Conservation (phyloP, 2,797 vertebrate genomes). For the Macroramphosus scolopax region DNA sequence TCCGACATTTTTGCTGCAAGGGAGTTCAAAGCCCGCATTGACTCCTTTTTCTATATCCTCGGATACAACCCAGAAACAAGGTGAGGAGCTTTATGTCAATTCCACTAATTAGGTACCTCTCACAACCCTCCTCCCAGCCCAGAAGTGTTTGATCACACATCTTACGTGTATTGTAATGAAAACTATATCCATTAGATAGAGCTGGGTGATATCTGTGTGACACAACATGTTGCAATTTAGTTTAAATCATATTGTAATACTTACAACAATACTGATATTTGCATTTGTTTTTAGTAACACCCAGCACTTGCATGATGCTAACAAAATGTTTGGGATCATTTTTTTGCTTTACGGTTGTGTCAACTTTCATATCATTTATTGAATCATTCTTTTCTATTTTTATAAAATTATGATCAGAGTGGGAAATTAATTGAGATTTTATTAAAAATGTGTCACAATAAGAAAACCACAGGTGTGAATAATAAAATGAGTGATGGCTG, state of each 20-base stretch:
- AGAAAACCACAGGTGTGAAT: constrained; percentile 4
- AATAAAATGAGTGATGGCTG: neutral
- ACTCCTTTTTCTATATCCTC: constrained; percentile 99
- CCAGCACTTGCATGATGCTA: no score
- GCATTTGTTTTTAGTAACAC: no score
- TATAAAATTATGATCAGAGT: no score
- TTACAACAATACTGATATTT: no score
- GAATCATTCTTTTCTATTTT: no score
- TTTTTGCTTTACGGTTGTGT: neutral
- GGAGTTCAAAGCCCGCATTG: constrained; percentile 97
- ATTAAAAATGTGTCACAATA: no score
- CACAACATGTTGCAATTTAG: no score
- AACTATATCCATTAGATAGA: neutral
- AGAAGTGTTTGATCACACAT: neutral
- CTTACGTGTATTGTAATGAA: no score
- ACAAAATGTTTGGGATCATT: no score
- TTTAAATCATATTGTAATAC: no score
- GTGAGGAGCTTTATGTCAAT: constrained; percentile 75
- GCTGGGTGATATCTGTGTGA: no score
- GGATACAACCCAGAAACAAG: constrained; percentile 99
- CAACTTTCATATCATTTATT: constrained; percentile 16
- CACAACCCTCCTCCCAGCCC: neutral
- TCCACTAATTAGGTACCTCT: neutral
- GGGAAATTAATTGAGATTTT: no score
- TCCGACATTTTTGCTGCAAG: constrained; percentile 99